These are phyloP conservation scores for Collichthys lucidus DNA, from an alignment of 2,113 vertebrate species.

Conservation along the genomic window DNA sequence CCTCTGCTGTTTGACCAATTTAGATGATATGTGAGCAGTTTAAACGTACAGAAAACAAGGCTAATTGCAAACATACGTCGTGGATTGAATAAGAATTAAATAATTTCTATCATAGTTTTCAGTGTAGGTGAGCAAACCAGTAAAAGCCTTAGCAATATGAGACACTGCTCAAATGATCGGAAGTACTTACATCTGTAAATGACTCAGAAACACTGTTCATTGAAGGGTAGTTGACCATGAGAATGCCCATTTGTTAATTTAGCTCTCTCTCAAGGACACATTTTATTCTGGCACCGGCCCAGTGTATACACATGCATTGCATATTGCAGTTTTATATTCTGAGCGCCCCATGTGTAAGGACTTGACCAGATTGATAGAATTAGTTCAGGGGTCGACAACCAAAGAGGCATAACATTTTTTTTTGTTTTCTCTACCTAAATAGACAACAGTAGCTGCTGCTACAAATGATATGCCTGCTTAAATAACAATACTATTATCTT, in stretches of 20 bases:
- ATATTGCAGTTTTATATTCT: neutral
- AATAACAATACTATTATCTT: neutral
- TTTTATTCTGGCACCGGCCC: neutral
- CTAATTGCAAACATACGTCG: slow-evolving; percentile 14
- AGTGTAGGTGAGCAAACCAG: neutral
- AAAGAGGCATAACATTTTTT: neutral
- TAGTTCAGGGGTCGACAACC: neutral
- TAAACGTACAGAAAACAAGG: slow-evolving; percentile 22
- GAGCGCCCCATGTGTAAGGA: neutral
- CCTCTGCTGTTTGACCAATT: slow-evolving; percentile 52
- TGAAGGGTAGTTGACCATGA: slow-evolving; percentile 26
- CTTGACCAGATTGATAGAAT: neutral
- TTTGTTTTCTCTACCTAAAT: neutral
- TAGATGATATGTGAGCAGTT: slow-evolving; percentile 49
- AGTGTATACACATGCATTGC: neutral
- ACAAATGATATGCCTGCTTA: neutral
- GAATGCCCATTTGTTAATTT: slow-evolving; percentile 6
- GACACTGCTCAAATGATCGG: neutral
- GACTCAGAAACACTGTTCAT: slow-evolving; percentile 18
- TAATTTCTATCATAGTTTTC: neutral
- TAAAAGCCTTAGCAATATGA: neutral
- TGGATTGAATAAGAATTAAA: neutral
- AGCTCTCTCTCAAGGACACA: slow-evolving; percentile 20
- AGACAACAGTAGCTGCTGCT: neutral
- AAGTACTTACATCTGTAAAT: slow-evolving; percentile 25